Evolutionary conservation across 2,888 invertebrate species (phyloP).

Genomic region (Morinoia aosen): DNA sequence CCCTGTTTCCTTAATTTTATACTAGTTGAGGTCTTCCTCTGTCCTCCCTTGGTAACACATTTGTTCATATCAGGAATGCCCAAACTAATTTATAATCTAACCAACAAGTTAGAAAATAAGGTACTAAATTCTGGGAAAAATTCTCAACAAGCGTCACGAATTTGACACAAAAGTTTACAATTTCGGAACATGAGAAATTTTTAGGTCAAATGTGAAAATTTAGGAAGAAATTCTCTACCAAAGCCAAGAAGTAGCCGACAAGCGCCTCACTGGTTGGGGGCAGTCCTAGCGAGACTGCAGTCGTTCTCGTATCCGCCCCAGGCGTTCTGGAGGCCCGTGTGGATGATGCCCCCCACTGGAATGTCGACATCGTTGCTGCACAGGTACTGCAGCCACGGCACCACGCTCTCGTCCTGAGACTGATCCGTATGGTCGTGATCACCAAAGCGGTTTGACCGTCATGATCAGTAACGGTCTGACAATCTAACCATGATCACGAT

Average conservation of each 20-base stretch:
- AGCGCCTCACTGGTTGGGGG: constrained; percentile 84
- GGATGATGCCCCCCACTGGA: constrained; percentile 91
- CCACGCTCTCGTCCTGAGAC: constrained; percentile 90
- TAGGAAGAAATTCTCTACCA: neutral
- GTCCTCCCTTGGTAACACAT: too few relatives aligned
- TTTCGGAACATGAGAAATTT: neutral
- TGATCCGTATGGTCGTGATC: constrained; percentile 69
- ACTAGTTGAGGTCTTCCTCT: too few relatives aligned
- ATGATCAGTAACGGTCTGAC: neutral
- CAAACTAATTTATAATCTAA: too few relatives aligned
- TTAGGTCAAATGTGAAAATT: neutral
- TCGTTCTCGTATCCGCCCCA: constrained; percentile 98
- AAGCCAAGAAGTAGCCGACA: neutral
- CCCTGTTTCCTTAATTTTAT: too few relatives aligned
- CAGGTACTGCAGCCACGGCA: constrained; percentile 89
- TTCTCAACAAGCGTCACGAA: neutral
- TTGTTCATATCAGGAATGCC: too few relatives aligned
- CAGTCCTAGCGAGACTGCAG: constrained; percentile 90
- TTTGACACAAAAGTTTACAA: neutral
- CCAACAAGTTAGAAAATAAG: too few relatives aligned
- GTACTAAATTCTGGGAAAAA: neutral
- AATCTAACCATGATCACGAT: neutral
- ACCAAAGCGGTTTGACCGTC: neutral
- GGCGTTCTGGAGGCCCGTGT: constrained; percentile 97
- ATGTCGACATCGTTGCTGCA: constrained; percentile 98